Percentiles rank a stretch among this genome's conserved stretches.
phyloP scores from a whole-genome alignment of 2,797 vertebrate species.

The Phataginus tricuspis region DNA sequence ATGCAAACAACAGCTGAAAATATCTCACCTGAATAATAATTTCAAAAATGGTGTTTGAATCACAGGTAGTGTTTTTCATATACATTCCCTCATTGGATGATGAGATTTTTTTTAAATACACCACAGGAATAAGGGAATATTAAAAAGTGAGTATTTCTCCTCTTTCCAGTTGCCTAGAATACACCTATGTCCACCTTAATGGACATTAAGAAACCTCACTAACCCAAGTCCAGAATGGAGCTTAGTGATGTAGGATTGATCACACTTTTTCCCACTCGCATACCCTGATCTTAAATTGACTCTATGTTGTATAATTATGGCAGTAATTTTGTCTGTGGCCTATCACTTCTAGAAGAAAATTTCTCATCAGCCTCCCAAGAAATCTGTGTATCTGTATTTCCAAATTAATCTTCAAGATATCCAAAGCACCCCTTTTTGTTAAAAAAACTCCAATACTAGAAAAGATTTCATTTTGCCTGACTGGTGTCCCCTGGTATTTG shows the following conservation, averaged over 20 bases:
- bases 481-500: background rate
- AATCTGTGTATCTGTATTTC: background rate
- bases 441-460: background rate
- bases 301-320: background rate
- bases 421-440: background rate
- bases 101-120: background rate
- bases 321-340: background rate
- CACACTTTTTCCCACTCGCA: background rate
- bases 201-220: background rate
- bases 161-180: background rate
- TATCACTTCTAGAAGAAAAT: background rate
- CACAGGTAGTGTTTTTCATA: background rate
- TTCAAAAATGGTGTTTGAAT: conserved; percentile 14
- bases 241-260: background rate
- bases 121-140: background rate
- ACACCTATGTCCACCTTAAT: background rate
- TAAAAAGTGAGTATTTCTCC: background rate
- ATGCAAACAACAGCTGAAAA: background rate
- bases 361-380: conserved; percentile 4
- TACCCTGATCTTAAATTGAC: background rate
- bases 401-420: background rate
- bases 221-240: background rate
- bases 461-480: background rate
- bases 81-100: background rate
- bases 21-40: background rate